Evolutionary conservation across 2,113 vertebrate genomes (phyloP).

Genomic region (Eleginops maclovinus): DNA sequence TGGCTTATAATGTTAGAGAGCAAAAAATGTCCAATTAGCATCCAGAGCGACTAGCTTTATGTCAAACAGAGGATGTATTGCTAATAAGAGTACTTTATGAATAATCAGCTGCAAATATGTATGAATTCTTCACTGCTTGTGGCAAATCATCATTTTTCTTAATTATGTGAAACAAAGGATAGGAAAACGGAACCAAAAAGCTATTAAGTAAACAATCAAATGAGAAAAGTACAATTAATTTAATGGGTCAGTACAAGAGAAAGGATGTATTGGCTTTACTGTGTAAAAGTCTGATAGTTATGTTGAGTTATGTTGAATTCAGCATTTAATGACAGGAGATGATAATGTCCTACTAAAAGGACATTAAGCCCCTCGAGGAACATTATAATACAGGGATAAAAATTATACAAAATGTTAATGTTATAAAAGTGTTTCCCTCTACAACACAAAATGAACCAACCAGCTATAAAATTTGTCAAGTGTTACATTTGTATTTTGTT

Average conservation of each 20-base stretch:
- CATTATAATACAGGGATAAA: neutral
- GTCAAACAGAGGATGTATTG: neutral
- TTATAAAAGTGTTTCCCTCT: conserved; percentile 15
- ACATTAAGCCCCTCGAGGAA: conserved; percentile 2
- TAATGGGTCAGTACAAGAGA: conserved; percentile 3
- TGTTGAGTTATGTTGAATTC: neutral
- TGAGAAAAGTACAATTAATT: neutral
- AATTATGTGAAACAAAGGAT: neutral
- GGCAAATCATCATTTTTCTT: conserved; percentile 19
- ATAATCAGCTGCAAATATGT: conserved; percentile 14
- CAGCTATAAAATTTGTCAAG: conserved; percentile 14
- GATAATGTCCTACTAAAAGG: neutral
- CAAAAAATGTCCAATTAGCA: conserved; percentile 17
- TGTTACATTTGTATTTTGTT: conserved; percentile 15
- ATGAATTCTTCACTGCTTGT: conserved; percentile 20
- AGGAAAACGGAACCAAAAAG: conserved; percentile 2
- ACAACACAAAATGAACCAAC: conserved; percentile 1
- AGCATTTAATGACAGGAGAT: neutral
- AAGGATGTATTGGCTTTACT: conserved; percentile 7
- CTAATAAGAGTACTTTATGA: conserved; percentile 16
- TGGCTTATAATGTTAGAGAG: conserved; percentile 11
- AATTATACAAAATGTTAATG: neutral
- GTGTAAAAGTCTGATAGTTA: neutral
- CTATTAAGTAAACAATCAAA: conserved; percentile 6
- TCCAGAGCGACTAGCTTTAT: neutral